These are phyloP conservation scores for Heliconius aoede DNA, from an alignment of 2,888 invertebrate species.

Conservation along the genomic window DNA sequence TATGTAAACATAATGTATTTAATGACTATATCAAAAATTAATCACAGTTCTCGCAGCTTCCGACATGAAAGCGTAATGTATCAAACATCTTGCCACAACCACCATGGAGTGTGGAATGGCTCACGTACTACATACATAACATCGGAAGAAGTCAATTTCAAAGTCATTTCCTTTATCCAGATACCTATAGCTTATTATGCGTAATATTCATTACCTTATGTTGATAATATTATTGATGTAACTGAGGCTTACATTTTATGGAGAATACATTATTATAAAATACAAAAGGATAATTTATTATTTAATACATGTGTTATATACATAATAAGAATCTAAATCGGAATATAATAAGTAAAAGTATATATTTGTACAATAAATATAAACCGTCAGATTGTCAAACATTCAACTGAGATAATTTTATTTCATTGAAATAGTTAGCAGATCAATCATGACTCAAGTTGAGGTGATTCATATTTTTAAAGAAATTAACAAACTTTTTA, in stretches of 20 bases:
- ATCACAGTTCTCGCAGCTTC: constrained; percentile 25
- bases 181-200: constrained; percentile 23
- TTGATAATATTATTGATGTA: constrained; percentile 10
- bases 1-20: too few species aligned
- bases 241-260: background rate
- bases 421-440: background rate
- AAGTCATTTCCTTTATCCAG: constrained; percentile 36
- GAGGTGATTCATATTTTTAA: background rate
- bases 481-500: background rate
- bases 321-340: background rate
- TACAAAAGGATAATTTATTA: background rate
- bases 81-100: constrained; percentile 32
- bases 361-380: background rate
- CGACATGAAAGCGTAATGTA: constrained; percentile 25
- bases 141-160: constrained; percentile 39
- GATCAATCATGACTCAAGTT: background rate
- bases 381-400: background rate
- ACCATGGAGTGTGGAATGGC: constrained; percentile 12
- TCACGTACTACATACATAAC: constrained; percentile 33
- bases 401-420: background rate
- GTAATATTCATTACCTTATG: constrained; percentile 20
- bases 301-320: background rate
- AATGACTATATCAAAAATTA: constrained; percentile 18
- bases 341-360: background rate
- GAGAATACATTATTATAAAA: background rate